These are phyloP conservation scores for Tachysurus fulvidraco DNA, from an alignment of 2,113 vertebrate species.

Conservation along the genomic window DNA sequence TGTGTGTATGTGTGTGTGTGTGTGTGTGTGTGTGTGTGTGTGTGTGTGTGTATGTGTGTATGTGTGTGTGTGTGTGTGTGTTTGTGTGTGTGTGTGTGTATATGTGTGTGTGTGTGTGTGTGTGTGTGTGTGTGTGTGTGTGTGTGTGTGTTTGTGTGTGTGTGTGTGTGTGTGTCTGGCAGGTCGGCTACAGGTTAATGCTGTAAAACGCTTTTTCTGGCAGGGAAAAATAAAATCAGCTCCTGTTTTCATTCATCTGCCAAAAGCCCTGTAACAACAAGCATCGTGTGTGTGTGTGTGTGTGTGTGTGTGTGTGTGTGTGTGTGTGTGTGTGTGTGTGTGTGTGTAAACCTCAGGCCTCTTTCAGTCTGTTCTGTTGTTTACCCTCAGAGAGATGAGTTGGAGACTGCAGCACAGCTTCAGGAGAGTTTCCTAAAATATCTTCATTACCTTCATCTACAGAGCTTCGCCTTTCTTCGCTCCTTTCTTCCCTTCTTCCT, in stretches of 20 bases:
- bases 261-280: slow-evolving; percentile 11
- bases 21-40: too few species aligned
- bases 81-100: too few species aligned
- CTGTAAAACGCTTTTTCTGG: background rate
- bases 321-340: background rate
- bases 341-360: slow-evolving; percentile 20
- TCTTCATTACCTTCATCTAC: background rate
- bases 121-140: background rate
- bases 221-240: slow-evolving; percentile 20
- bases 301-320: background rate
- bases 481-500: background rate
- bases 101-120: too few species aligned
- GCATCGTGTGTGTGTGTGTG: slow-evolving; percentile 14
- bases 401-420: slow-evolving; percentile 41
- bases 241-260: slow-evolving; percentile 32
- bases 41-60: background rate
- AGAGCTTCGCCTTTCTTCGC: background rate
- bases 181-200: slow-evolving; percentile 23
- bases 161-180: background rate
- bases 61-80: too few species aligned
- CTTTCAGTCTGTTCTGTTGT: slow-evolving; percentile 32
- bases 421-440: slow-evolving; percentile 11
- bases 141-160: background rate
- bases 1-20: too few species aligned
- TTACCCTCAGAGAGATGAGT: slow-evolving; percentile 27